Percentiles rank a stretch among this genome's conserved stretches.
Conservation (phyloP, 1,140 invertebrate species). For the Semibalanus balanoides region DNA sequence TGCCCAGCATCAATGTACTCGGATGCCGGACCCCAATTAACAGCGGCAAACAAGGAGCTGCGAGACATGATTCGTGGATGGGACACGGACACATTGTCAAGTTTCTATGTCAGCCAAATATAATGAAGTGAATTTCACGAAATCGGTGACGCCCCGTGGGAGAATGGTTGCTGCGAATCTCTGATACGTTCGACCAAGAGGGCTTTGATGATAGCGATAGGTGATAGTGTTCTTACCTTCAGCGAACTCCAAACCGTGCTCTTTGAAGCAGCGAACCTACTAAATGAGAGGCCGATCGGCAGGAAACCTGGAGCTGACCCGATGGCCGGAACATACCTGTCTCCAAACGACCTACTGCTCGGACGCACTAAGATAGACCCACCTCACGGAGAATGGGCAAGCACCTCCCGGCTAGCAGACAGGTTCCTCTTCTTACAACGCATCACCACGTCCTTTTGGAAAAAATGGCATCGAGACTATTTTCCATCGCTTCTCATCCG, state of each 20-base stretch:
- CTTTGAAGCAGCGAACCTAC: conserved; percentile 10
- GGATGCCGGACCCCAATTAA: too few species aligned
- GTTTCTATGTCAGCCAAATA: too few species aligned
- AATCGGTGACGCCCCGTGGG: too few species aligned
- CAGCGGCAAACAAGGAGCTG: too few species aligned
- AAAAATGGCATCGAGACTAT: conserved; percentile 8
- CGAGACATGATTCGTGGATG: too few species aligned
- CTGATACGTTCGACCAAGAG: conserved; percentile 12
- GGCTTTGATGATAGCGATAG: conserved; percentile 5
- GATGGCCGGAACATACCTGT: neutral
- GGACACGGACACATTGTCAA: too few species aligned
- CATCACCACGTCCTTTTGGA: conserved; percentile 6
- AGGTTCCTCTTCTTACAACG: conserved; percentile 2
- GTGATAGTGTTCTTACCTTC: conserved; percentile 8
- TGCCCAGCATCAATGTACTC: too few species aligned
- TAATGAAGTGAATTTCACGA: too few species aligned
- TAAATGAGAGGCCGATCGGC: conserved; percentile 10
- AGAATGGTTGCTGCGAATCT: conserved; percentile 7
- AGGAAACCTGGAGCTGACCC: conserved; percentile 10
- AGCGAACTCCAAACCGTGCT: conserved; percentile 6
- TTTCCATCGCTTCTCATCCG: conserved; percentile 7
- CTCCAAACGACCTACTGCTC: neutral
- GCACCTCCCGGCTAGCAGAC: neutral
- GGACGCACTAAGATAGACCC: neutral
- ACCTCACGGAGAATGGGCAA: neutral